phyloP scores from a whole-genome alignment of 2,888 invertebrate species.

The Stratiomys singularior region DNA sequence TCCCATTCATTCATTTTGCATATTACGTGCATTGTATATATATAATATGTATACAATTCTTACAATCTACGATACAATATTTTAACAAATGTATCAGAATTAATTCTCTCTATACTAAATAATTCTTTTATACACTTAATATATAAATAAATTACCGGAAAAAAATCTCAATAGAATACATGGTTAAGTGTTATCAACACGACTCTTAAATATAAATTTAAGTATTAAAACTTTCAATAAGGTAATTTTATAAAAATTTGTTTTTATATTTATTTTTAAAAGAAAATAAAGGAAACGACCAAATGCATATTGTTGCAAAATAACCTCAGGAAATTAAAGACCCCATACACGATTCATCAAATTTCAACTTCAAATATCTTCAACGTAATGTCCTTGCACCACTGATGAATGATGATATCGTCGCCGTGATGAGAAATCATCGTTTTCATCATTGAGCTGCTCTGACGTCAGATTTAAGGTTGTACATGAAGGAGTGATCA shows the following conservation, averaged over 20 bases:
- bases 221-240: constrained; percentile 1
- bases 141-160: constrained; percentile 40
- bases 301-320: background rate
- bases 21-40: no score
- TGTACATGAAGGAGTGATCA: constrained; percentile 84
- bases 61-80: constrained; percentile 19
- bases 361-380: constrained; percentile 33
- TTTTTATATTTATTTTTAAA: background rate
- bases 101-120: constrained; percentile 8
- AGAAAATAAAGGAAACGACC: background rate
- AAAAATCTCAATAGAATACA: constrained; percentile 44
- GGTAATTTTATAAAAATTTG: background rate
- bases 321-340: constrained; percentile 23
- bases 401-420: constrained; percentile 93
- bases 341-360: background rate
- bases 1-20: background rate
- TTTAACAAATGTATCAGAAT: constrained; percentile 19
- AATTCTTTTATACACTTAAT: constrained; percentile 32
- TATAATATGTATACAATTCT: constrained; percentile 23
- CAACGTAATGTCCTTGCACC: constrained; percentile 68
- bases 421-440: constrained; percentile 91
- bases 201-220: constrained; percentile 9
- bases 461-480: constrained; percentile 83
- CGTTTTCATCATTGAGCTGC: constrained; percentile 93
- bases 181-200: constrained; percentile 38